Percentiles rank a stretch among this genome's conserved stretches.
Evolutionary conservation across 1,140 invertebrate genomes (phyloP).

Genomic region (Aphis gossypii): DNA sequence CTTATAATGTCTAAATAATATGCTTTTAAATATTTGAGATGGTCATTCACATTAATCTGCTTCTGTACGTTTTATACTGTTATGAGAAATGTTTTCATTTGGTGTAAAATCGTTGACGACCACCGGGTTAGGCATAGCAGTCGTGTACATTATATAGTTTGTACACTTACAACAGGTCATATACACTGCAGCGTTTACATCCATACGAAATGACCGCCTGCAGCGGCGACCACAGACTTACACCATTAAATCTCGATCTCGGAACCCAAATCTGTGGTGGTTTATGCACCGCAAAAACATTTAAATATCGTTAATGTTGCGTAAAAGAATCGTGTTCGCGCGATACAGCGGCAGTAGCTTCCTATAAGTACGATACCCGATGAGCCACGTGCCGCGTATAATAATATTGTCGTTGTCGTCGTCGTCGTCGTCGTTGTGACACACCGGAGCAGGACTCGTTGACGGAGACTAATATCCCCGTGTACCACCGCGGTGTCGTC

Average conservation of each 20-base stretch:
- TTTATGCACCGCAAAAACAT: background rate
- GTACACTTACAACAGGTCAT: too few relatives aligned
- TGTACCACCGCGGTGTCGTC: background rate
- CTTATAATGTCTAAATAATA: too few relatives aligned
- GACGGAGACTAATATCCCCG: constrained; percentile 39
- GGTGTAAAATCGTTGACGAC: too few relatives aligned
- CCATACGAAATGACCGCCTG: too few relatives aligned
- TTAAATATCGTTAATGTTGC: background rate
- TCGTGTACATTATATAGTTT: background rate
- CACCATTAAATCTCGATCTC: too few relatives aligned
- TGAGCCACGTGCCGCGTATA: background rate
- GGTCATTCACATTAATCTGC: too few relatives aligned
- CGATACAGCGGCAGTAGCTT: background rate
- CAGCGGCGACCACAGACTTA: too few relatives aligned
- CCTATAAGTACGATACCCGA: background rate
- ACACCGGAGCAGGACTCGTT: background rate
- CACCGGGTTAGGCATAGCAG: background rate
- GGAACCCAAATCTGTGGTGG: background rate
- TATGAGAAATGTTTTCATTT: too few relatives aligned
- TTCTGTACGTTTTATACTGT: too few relatives aligned
- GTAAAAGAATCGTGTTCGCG: background rate
- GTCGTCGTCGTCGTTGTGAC: background rate
- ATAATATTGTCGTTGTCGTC: background rate
- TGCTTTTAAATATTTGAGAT: too few relatives aligned
- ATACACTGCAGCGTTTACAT: too few relatives aligned